Evolutionary conservation across 2,888 invertebrate genomes (phyloP).

Genomic region (Lysandra bellargus): DNA sequence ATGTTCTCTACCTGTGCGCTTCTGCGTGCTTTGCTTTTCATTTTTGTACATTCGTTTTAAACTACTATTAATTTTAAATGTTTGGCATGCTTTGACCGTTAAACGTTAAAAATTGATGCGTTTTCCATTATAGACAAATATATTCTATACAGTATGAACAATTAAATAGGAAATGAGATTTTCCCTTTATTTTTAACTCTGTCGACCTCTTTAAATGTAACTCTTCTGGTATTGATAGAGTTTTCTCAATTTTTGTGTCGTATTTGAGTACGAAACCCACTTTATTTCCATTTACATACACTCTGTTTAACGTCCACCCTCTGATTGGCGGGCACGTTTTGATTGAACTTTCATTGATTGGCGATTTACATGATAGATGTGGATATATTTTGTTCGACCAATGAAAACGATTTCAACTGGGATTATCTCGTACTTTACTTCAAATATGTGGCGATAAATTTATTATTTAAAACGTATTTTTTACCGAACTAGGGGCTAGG

Average conservation of each 20-base stretch:
- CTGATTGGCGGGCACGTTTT: conserved; percentile 23
- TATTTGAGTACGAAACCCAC: not conserved
- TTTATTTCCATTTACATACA: conserved; percentile 18
- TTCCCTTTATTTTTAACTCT: no score
- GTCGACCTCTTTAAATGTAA: not conserved
- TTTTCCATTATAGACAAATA: not conserved
- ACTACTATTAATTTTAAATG: not conserved
- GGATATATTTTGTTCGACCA: conserved; percentile 15
- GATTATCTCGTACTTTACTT: conserved; percentile 13
- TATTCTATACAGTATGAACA: no score
- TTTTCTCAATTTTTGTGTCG: not conserved
- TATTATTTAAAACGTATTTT: not conserved
- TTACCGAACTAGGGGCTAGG: not conserved
- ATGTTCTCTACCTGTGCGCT: not conserved
- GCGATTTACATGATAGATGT: conserved; percentile 25
- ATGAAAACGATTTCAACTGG: conserved; percentile 9
- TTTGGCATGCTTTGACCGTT: not conserved
- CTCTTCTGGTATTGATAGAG: not conserved
- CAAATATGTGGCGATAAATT: not conserved
- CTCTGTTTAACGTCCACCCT: conserved; percentile 2
- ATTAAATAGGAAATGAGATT: no score
- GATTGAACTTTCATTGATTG: conserved; percentile 31
- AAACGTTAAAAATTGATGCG: not conserved
- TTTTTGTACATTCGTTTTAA: not conserved
- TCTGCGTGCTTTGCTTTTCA: not conserved